Base-by-base conservation (phyloP, 2,888 invertebrate genomes). In the Drosophila mercatorum region DNA sequence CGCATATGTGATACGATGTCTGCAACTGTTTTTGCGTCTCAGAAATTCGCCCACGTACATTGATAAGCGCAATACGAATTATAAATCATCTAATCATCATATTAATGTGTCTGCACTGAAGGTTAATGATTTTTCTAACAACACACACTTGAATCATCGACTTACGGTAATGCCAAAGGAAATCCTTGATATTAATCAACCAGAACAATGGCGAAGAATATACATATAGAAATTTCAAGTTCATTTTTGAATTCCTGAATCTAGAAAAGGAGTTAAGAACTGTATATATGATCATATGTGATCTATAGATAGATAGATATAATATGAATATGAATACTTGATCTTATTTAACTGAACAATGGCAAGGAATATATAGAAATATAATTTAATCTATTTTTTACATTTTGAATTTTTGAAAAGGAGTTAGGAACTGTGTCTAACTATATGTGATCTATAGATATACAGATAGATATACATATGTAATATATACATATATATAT, bases 41-140 rank as follows among this genome's bases (percentile, higher is more conserved):
- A n/a, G 53, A 14, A 63, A 47, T 58, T 56, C 75, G 47, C 75
- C 62, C 75, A 70, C 67, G 66, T 79, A 40, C 62, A 10, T 64
- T 77, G 77, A 79, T 77, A 79, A 79, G 61, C 22, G 5, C 38
- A 60, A 46, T 55, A 44, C 63, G 55, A 66, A 58, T 70, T n/a
- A 70, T 61, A 61, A 66, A 58, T 75, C 28, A 70, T 61, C 44
- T 49, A 51, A 46, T 10, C 10, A 57, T 34, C 40, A 38, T 49
- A 7, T 63, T 40, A 34, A 41, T 41, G 43, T 61, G 72, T 44
- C 52, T 40, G 31, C 49, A 62, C 41, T 38, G n/a, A 53, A 65
- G 65, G 62, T 73, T 58, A 66, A 66, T 65, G 74, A 34, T 61
- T 68, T 58, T 22, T 40, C 14, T 41, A 57, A 53, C 31, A 38